These are phyloP conservation scores for Actenoides lindsayi DNA, from an alignment of 2,113 vertebrate species.

Conservation along the genomic window DNA sequence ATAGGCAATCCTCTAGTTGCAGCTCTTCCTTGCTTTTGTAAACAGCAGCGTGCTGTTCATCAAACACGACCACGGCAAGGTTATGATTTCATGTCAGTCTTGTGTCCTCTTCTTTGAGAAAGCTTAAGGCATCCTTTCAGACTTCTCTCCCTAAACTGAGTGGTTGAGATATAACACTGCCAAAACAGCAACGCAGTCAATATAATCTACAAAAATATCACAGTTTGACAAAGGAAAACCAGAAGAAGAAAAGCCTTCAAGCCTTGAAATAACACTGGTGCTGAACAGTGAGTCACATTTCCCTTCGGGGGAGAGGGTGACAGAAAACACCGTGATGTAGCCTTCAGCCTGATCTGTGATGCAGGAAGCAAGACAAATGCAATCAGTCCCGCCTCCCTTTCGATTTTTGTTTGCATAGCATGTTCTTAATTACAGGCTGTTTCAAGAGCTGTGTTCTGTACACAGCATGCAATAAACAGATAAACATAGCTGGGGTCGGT, in stretches of 20 bases:
- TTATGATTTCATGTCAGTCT: not conserved
- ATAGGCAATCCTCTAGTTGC: not conserved
- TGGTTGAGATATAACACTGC: not conserved
- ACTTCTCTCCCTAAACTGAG: not conserved
- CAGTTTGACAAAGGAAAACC: not conserved
- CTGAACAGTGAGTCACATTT: conserved; percentile 31
- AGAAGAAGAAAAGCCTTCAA: not conserved
- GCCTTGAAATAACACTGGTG: not conserved
- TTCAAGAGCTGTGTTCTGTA: conserved; percentile 61
- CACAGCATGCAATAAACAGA: conserved; percentile 57
- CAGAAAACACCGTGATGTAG: not conserved
- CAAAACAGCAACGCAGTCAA: not conserved
- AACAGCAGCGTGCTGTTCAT: not conserved
- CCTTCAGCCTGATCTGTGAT: conserved; percentile 52
- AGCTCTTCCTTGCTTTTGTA: not conserved
- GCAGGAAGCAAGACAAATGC: conserved; percentile 26
- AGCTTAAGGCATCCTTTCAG: not conserved
- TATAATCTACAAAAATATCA: not conserved
- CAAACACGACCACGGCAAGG: not conserved
- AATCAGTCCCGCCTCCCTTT: conserved; percentile 61
- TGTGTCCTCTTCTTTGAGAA: not conserved
- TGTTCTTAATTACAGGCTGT: conserved; percentile 71
- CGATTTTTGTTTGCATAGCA: conserved; percentile 65
- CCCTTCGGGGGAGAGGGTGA: not conserved
- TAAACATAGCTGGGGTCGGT: conserved; percentile 44